phyloP scores from a whole-genome alignment of 2,888 invertebrate species.

The Drosophila setosimentum region DNA sequence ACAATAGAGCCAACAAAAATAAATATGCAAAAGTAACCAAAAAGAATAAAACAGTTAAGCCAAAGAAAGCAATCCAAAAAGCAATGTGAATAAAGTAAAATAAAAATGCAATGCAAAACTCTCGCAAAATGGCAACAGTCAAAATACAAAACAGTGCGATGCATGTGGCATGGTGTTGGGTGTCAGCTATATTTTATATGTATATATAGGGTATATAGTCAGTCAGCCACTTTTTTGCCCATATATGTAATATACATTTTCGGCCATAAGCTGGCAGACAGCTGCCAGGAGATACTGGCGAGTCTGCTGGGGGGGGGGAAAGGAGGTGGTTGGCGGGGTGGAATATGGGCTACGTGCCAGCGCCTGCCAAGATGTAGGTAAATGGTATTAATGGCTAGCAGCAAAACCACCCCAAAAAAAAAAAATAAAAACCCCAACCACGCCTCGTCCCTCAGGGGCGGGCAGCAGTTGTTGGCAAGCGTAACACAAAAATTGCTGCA shows the following conservation, averaged over 20 bases:
- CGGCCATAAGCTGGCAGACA: slow-evolving; percentile 33
- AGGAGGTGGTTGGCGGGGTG: neutral
- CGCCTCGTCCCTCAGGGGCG: slow-evolving; percentile 23
- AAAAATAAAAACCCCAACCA: no score
- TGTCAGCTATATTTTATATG: neutral
- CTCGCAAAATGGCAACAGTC: slow-evolving; percentile 41
- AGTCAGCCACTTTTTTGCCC: slow-evolving; percentile 71
- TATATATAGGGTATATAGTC: slow-evolving; percentile 35
- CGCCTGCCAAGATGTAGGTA: slow-evolving; percentile 56
- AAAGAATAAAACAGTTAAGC: slow-evolving; percentile 6
- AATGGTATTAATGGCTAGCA: slow-evolving; percentile 75
- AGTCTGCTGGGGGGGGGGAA: neutral
- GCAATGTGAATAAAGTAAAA: slow-evolving; percentile 59
- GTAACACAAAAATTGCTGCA: slow-evolving; percentile 78
- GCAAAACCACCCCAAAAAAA: slow-evolving; percentile 11
- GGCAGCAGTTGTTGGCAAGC: slow-evolving; percentile 79
- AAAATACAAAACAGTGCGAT: slow-evolving; percentile 27
- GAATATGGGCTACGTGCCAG: slow-evolving; percentile 58
- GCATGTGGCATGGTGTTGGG: neutral
- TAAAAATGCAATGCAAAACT: slow-evolving; percentile 68
- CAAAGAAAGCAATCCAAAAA: slow-evolving; percentile 15
- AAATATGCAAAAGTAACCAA: slow-evolving; percentile 18
- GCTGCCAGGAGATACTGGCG: neutral
- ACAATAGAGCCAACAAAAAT: slow-evolving; percentile 48
- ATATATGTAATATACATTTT: slow-evolving; percentile 74